These are phyloP conservation scores for Drosophila peninsularis DNA, from an alignment of 2,888 invertebrate species.

Conservation along the genomic window DNA sequence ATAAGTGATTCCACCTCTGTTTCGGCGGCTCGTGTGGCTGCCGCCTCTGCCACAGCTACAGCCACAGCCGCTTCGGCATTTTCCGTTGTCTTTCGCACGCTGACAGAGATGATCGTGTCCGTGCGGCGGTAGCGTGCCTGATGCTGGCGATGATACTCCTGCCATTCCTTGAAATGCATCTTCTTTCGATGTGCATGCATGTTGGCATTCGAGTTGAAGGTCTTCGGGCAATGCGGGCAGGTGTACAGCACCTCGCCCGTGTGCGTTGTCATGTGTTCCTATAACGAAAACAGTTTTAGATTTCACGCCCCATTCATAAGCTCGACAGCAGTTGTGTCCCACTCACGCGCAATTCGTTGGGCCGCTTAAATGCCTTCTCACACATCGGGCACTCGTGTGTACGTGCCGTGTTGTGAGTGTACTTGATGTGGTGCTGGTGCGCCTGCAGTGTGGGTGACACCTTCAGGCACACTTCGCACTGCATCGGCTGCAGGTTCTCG, in stretches of 20 bases:
- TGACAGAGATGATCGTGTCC: constrained; percentile 60
- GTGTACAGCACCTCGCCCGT: constrained; percentile 80
- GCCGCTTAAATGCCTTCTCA: constrained; percentile 82
- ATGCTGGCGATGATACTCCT: constrained; percentile 61
- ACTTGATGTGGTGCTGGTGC: constrained; percentile 80
- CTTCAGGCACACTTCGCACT: constrained; percentile 78
- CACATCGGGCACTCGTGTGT: constrained; percentile 82
- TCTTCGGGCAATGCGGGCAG: constrained; percentile 81
- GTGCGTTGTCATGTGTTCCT: constrained; percentile 83
- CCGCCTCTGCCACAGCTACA: background rate
- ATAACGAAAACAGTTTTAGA: background rate
- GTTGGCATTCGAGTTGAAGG: constrained; percentile 81
- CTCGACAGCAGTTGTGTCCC: background rate
- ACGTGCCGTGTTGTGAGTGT: constrained; percentile 78
- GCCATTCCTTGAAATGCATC: constrained; percentile 82
- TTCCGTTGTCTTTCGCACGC: constrained; percentile 65
- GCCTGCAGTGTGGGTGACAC: constrained; percentile 78
- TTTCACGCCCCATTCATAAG: constrained; percentile 3
- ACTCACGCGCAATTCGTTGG: constrained; percentile 74
- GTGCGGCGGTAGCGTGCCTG: constrained; percentile 34
- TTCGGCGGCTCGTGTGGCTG: background rate
- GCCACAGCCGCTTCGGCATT: constrained; percentile 10
- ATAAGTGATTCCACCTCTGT: background rate
- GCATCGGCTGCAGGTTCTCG: constrained; percentile 75
- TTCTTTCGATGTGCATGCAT: constrained; percentile 82